A percentile compares a stretch with the other conserved stretches of the same genome.
Evolutionary conservation across 1,140 invertebrate species (phyloP).

Genomic region (Lethocerus indicus): DNA sequence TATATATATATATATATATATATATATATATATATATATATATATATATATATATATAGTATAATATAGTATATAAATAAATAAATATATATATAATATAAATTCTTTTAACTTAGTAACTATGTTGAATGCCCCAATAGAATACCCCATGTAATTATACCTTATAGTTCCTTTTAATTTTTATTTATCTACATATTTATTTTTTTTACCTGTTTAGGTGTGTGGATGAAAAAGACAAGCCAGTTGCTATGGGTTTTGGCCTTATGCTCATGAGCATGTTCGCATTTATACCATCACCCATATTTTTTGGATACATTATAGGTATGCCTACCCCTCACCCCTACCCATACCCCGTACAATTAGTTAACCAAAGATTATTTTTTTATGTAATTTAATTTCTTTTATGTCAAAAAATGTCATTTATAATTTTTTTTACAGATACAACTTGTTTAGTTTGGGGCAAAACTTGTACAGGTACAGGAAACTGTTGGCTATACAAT

Average conservation of each 20-base stretch:
- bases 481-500: conserved; percentile 59
- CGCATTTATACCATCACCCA: conserved; percentile 52
- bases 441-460: conserved; percentile 51
- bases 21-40: conserved; percentile 16
- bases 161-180: neutral
- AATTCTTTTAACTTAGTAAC: neutral
- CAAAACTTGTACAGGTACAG: conserved; percentile 48
- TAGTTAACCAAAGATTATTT: neutral
- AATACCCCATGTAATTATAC: neutral
- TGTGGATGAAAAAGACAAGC: conserved; percentile 51
- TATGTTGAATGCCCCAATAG: neutral
- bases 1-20: conserved; percentile 19
- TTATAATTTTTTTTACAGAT: conserved; percentile 6
- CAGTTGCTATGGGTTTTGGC: conserved; percentile 48
- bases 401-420: neutral
- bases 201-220: conserved; percentile 28
- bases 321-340: conserved; percentile 26
- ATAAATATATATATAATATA: neutral
- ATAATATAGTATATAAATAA: neutral
- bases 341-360: neutral
- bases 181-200: neutral
- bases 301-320: conserved; percentile 50
- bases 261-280: conserved; percentile 46
- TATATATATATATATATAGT: neutral
- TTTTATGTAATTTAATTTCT: neutral